A percentile compares a stretch with the other conserved stretches of the same genome.
phyloP scores from a whole-genome alignment of 2,113 vertebrate species.

The Empidonax traillii region DNA sequence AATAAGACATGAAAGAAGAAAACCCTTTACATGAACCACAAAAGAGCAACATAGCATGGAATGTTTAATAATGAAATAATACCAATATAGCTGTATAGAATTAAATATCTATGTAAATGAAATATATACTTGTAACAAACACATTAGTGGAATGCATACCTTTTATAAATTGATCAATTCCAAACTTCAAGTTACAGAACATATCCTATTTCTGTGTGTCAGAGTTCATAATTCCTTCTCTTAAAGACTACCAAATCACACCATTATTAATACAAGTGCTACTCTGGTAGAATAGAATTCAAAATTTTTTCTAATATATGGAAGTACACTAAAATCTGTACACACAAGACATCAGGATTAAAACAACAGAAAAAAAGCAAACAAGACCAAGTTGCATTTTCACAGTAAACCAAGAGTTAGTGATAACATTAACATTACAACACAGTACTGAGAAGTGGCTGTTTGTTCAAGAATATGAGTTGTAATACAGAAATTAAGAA shows the following conservation, averaged over 20 bases:
- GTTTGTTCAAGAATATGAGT: neutral
- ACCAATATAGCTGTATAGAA: neutral
- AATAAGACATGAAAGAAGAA: neutral
- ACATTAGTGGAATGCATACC: neutral
- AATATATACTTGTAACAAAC: neutral
- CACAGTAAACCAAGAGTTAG: neutral
- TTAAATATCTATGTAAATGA: neutral
- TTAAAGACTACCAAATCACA: neutral
- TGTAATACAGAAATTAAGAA: neutral
- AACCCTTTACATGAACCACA: neutral
- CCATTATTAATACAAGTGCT: fast-evolving
- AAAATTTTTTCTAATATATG: neutral
- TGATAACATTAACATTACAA: neutral
- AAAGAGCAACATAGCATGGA: neutral
- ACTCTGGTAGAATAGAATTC: neutral
- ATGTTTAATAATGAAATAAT: neutral
- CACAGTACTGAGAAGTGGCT: neutral
- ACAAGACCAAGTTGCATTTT: neutral
- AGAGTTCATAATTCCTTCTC: neutral
- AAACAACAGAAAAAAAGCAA: too few species aligned
- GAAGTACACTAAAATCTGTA: neutral
- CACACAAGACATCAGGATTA: neutral
- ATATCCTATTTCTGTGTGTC: neutral
- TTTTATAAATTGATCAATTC: neutral
- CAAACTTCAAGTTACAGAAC: neutral